A percentile compares a stretch with the other conserved stretches of the same genome.
phyloP scores from a whole-genome alignment of 2,113 vertebrate species.

The Pachycephala philippinensis region DNA sequence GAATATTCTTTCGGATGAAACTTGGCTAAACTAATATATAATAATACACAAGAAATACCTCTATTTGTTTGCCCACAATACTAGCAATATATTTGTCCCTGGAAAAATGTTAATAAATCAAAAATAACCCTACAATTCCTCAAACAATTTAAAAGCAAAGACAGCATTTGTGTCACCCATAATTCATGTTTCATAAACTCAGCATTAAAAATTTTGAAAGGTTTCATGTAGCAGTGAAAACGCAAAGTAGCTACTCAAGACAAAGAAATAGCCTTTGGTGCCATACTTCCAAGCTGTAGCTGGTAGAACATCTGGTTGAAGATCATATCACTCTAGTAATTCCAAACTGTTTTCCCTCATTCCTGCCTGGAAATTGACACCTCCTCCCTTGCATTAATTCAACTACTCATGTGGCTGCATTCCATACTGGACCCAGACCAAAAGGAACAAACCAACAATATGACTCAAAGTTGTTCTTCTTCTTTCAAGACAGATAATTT shows the following conservation, averaged over 20 bases:
- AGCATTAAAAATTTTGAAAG: not conserved
- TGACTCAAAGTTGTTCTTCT: not conserved
- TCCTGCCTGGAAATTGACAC: not conserved
- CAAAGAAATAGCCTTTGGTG: not conserved
- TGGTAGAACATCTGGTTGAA: not conserved
- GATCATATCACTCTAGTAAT: not conserved
- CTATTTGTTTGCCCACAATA: not conserved
- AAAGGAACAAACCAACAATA: not conserved
- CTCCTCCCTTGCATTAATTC: not conserved
- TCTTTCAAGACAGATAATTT: not conserved
- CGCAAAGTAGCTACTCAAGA: not conserved
- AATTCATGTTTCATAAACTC: not conserved
- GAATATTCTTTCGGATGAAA: not conserved
- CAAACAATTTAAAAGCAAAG: not conserved
- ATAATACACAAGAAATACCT: not conserved
- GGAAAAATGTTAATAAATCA: not conserved
- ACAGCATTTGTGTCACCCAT: not conserved
- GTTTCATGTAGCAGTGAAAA: not conserved
- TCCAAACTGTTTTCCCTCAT: not conserved
- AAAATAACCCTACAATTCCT: not conserved
- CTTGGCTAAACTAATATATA: not conserved
- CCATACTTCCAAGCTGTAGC: not conserved
- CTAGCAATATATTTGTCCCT: not conserved
- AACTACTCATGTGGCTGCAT: not conserved
- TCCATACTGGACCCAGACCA: not conserved